Evolutionary conservation across 37 sponge, comb jelly and placozoan species (phyloP), one percentile per base, ranked within the genome.

Genomic region (Halichondria panicea): DNA sequence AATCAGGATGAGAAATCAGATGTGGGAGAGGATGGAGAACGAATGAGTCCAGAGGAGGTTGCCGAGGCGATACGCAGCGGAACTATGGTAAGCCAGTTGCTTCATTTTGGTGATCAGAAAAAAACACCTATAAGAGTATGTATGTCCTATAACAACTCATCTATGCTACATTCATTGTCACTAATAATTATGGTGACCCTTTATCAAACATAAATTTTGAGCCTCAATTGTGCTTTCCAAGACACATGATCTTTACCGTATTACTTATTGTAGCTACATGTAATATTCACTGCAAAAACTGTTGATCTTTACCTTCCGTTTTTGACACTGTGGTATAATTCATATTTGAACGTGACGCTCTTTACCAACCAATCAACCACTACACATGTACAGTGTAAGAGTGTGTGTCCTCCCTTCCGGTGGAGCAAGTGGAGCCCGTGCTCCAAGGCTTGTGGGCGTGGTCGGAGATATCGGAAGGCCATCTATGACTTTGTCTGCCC

Each of bases 401-500:
- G 63, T 15, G 71, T 71, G 63, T 80, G 81, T 30, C 81, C 81
- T 52, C 81, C 81, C 15, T 80, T 71, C 43, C 36, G 31, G 30
- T 80, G 81, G 81, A 62, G 63, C 0, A 63, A 71, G 38, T 80
- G 81, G 81, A 62, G 63, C 43, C 70, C 81, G 0, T 80, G 81
- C 50, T 63, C 52, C 61, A 80, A 70, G 72, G 71, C 70, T 0
- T 80, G 81, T 45, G 81, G 71, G 24, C 59, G 53, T 18, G 81
- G 81, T 24, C 45, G 81, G 12, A 34, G 72, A 24, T 80, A 71
- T 61, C 71, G 81, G 2, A 80, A 60, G 39, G 71, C 81, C 32
- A 36, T 80, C 48, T 80, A 80, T 28, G 70, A 70, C 7, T 70
- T 80, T 44, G 61, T 80, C 21, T 80, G 81, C 38, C 43, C 43